Base-by-base conservation (phyloP, 2,797 vertebrate genomes). In the Iguana delicatissima region DNA sequence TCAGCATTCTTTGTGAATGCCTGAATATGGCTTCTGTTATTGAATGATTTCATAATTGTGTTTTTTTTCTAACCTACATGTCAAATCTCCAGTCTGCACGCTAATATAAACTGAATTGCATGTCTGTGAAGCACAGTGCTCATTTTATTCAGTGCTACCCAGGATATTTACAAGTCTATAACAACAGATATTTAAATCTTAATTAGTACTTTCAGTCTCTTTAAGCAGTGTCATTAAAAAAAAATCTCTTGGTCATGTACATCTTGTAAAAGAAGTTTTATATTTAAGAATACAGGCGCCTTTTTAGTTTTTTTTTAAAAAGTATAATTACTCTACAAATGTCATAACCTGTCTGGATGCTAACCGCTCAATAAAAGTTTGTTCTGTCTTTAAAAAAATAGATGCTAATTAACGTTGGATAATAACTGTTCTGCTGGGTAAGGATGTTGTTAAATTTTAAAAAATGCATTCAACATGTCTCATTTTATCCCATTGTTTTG, bases 181-280 rank as follows among this genome's bases (percentile, higher is more conserved):
- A 93, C 89, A 92, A 84, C 93, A 94, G 86, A 91, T 93, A 93
- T 92, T 96, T 94, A 96, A 95, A 93, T 93, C 87, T 91, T 96
- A 92, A 96, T 96, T 96, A 96, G 87, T 95, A 91, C 95, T 96
- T 97, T 96, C 90, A 94, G 79, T 86, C 42, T 96, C 90, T 96
- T 95, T 93, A 95, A 86, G 59, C 32, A 64, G 92, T 77, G 85
- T 93, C 93, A 92, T 96, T 96, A 96, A 96, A 62, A 79, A 62
- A 79, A 95, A 93, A 95, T 83, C 94, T 80, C 86, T 91, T 92
- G 92, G 72, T 80, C 88, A 92, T 92, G 80, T 92, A 96, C 88
- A 95, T 93, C 94, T 93, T 96, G 94, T 95, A 96, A 96, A 96
- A 95, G 82, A 64, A 89, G 88, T 90, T 95, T 97, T 94, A 95